A percentile compares a stretch with the other conserved stretches of the same genome.
Conservation (phyloP, 2,888 invertebrate genomes). For the Melipona bicolor region DNA sequence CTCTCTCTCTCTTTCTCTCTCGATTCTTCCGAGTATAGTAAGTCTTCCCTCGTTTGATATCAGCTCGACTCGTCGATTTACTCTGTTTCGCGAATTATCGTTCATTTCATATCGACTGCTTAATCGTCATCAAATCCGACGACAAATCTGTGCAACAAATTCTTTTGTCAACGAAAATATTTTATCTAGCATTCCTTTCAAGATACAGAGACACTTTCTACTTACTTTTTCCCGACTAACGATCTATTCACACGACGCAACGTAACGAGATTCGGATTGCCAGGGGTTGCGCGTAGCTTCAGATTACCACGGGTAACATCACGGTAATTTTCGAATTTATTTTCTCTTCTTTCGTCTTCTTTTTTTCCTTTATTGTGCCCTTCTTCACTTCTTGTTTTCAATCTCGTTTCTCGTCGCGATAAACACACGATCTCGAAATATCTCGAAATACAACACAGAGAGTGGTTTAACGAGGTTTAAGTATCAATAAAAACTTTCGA, state of each 20-base stretch:
- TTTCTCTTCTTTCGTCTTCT: too few relatives aligned
- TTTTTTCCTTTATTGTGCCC: too few relatives aligned
- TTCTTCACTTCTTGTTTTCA: not conserved
- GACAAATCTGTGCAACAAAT: not conserved
- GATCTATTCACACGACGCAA: not conserved
- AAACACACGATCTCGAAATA: too few relatives aligned
- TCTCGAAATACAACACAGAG: too few relatives aligned
- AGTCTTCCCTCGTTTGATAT: conserved; percentile 18
- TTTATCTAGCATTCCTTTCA: not conserved
- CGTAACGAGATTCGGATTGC: not conserved
- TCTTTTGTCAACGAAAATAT: not conserved
- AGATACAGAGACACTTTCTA: not conserved
- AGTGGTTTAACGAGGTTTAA: not conserved
- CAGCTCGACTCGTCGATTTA: conserved; percentile 17
- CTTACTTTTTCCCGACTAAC: not conserved
- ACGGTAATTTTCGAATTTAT: not conserved
- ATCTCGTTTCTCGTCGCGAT: too few relatives aligned
- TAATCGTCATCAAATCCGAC: not conserved
- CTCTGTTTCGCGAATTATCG: not conserved
- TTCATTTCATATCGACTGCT: conserved; percentile 1
- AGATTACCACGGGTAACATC: not conserved
- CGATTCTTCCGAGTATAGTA: conserved; percentile 1
- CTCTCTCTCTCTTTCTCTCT: not conserved
- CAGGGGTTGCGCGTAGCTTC: not conserved
- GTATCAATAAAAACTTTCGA: not conserved